Base-by-base conservation (phyloP, 2,888 invertebrate genomes). In the Drosophila acutilabella region DNA sequence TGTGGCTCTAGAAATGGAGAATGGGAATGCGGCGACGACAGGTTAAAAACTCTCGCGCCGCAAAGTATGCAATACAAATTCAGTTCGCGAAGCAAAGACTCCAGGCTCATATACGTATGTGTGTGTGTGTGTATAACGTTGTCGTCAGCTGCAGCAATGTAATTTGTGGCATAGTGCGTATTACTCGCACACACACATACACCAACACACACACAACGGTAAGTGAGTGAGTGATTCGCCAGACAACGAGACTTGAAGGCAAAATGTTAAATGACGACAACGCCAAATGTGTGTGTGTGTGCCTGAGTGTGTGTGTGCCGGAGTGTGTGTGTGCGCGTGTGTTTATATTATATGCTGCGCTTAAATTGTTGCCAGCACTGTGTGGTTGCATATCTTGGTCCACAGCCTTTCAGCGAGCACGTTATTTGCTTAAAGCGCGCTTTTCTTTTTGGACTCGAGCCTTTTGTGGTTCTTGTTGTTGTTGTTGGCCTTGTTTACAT, bases 181-280 rank as follows among this genome's bases (percentile, higher is more conserved):
- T 64, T 71, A 77, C 57, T 23, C 62, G 45, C 38, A 44, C 23
- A 53, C 36, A 52, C 33, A n/a, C 23, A 51, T n/a, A n/a, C 38
- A 69, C 58, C 18, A 50, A 57, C 18, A 64, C 40, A 53, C 36
- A 44, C 33, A 52, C 59, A 50, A 3, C 69, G 54, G 78, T 88
- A 86, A 87, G 84, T 88, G 85, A 88, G 87, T 85, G 84, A 85
- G 81, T 87, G 85, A 85, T 89, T 75, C 79, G 71, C 84, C 79
- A 88, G 89, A 85, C 89, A 87, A 83, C 68, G 77, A 70, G 79
- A 87, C 84, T 84, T 85, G 84, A 88, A 87, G 87, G 87, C 89
- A 87, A 83, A 83, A 85, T 85, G 84, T 80, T 83, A 88, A 84
- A 84, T 88, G 81, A 83, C 89, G 84, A 66, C 71, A 64, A 58